Evolutionary conservation across 2,888 invertebrate species (phyloP), one percentile per base, ranked within the genome.

Genomic region (Smittia sp.): DNA sequence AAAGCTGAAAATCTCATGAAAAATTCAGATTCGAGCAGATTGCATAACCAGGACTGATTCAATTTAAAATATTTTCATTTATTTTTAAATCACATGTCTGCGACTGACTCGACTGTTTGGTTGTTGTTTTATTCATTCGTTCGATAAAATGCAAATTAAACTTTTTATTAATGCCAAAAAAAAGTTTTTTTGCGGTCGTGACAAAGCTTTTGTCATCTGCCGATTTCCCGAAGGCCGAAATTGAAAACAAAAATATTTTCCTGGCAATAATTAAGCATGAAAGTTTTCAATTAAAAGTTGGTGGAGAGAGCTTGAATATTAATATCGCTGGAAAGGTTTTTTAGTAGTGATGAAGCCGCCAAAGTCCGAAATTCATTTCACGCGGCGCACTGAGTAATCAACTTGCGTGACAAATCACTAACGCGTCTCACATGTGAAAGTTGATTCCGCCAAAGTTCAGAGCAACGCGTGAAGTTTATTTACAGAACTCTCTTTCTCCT

Each of bases 31-130:
- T 20, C 18, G 9, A 58, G 18, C 18, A 13, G 58, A 58, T 58
- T 58, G 58, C 58, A 20, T 20, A 58, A 58, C 58, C 15, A 58
- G 52, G 18, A 20, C 58, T 22, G 58, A 58, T 58, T 58, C 18
- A 58, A 58, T 22, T 58, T 7, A 20, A 58, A 20, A 7, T 58
- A 18, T 58, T 18, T 58, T 58, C 15, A 58, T 58, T 58, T 58
- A 58, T 58, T 58, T 58, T 58, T 58, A 58, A 58, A 58, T 58
- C 58, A 58, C 58, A 58, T 58, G 58, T 58, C 58, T 58, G 20
- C 58, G 20, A 58, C 18, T 22, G 20, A 58, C n/a, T 18, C 58
- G 58, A n/a, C 58, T 20, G 58, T 20, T 58, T 58, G 18, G 52
- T 13, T 46, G 9, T 58, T 58, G 18, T 18, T 18, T 58, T 58